A percentile compares a stretch with the other conserved stretches of the same genome.
Conservation (phyloP, 2,888 invertebrate species). For the Cancer borealis region DNA sequence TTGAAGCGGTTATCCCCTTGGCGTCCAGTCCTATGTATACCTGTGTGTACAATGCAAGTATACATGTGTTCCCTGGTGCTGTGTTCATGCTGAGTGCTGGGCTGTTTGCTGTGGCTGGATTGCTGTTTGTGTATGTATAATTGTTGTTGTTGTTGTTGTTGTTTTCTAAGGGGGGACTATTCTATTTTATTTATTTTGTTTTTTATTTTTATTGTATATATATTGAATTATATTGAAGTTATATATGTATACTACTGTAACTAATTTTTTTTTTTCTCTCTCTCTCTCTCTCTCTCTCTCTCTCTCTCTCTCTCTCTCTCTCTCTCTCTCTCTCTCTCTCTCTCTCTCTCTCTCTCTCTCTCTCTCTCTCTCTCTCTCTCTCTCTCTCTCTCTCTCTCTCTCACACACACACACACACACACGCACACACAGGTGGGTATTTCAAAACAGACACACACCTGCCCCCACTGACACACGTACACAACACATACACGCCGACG, state of each 20-base stretch:
- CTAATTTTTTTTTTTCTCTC: not conserved
- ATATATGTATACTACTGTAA: not conserved
- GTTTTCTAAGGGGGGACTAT: not conserved
- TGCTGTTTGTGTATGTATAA: conserved; percentile 53
- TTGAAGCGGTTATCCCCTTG: conserved; percentile 68
- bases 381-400: too few relatives aligned
- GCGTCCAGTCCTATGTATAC: conserved; percentile 67
- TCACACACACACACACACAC: not conserved
- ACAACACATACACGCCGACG: not conserved
- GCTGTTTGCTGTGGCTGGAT: not conserved
- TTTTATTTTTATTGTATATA: not conserved
- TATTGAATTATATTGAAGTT: not conserved
- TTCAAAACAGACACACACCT: not conserved
- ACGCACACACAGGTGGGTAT: not conserved
- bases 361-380: too few relatives aligned
- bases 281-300: conserved; percentile 20
- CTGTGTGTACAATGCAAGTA: conserved; percentile 60
- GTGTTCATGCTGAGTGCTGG: conserved; percentile 57
- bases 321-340: not conserved
- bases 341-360: too few relatives aligned
- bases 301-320: conserved; percentile 5
- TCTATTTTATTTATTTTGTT: not conserved
- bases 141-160: not conserved
- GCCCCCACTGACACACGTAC: not conserved
- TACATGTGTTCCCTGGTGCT: conserved; percentile 65